These are phyloP conservation scores for Taenaris catops DNA, from an alignment of 2,888 invertebrate species.

Conservation along the genomic window DNA sequence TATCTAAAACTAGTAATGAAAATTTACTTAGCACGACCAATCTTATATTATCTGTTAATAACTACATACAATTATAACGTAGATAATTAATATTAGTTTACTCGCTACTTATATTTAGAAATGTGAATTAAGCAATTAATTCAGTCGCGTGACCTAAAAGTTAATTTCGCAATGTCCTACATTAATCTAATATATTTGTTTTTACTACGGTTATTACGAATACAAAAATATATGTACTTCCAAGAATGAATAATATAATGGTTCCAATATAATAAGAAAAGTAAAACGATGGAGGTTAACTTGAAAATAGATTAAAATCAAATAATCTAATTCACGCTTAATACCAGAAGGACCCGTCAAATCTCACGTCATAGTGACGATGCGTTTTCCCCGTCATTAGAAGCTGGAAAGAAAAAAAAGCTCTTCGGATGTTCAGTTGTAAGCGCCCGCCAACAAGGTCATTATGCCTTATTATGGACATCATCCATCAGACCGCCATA, in stretches of 20 bases:
- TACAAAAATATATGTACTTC: neutral
- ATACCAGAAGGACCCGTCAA: slow-evolving; percentile 62
- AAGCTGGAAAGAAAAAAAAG: slow-evolving; percentile 62
- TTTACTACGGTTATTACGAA: neutral
- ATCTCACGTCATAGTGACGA: slow-evolving; percentile 60
- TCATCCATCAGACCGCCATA: slow-evolving; percentile 75
- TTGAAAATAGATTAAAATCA: slow-evolving; percentile 15
- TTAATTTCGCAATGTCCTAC: slow-evolving; percentile 4
- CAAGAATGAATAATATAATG: neutral
- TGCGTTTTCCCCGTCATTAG: slow-evolving; percentile 68
- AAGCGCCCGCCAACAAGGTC: slow-evolving; percentile 73
- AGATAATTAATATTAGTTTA: slow-evolving; percentile 6
- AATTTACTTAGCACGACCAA: too few relatives aligned
- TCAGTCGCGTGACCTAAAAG: slow-evolving; percentile 15
- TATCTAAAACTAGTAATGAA: too few relatives aligned
- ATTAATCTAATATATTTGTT: slow-evolving; percentile 12
- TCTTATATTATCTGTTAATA: too few relatives aligned
- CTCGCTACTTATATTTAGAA: slow-evolving; percentile 7
- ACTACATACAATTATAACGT: too few relatives aligned
- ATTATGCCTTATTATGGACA: slow-evolving; percentile 76
- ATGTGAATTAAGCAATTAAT: slow-evolving; percentile 7
- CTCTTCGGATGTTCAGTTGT: slow-evolving; percentile 55
- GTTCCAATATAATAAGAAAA: neutral
- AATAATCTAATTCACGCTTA: slow-evolving; percentile 28
- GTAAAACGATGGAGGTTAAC: slow-evolving; percentile 4